Percentiles rank a stretch among this genome's conserved stretches.
Conservation (phyloP, 2,888 invertebrate genomes). For the Ophraella communa region DNA sequence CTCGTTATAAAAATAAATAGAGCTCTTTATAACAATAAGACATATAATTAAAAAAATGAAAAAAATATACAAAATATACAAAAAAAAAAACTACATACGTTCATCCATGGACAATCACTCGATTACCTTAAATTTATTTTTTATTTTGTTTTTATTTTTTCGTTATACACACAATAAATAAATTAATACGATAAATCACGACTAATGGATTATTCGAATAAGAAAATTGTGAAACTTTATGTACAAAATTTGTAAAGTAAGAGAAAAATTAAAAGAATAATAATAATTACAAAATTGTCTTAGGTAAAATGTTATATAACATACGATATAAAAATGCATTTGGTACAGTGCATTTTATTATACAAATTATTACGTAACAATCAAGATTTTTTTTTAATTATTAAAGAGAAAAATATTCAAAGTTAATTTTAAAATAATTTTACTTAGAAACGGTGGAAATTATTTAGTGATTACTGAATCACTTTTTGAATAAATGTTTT, state of each 20-base stretch:
- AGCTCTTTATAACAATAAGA: slow-evolving; percentile 10
- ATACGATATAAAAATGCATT: slow-evolving; percentile 49
- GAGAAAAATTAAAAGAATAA: no score
- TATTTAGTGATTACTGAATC: no score
- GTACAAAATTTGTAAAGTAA: no score
- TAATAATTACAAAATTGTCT: slow-evolving; percentile 48
- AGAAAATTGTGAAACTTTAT: slow-evolving; percentile 47
- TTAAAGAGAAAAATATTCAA: neutral
- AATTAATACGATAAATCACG: slow-evolving; percentile 36
- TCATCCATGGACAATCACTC: slow-evolving; percentile 28
- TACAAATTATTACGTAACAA: slow-evolving; percentile 26
- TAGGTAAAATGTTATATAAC: slow-evolving; percentile 49
- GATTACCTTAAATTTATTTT: no score
- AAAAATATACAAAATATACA: slow-evolving; percentile 33
- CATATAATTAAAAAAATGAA: slow-evolving; percentile 25
- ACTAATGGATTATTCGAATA: slow-evolving; percentile 37
- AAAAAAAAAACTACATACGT: slow-evolving; percentile 31
- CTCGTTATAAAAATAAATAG: slow-evolving; percentile 17
- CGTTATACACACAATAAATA: slow-evolving; percentile 34
- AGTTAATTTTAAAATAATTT: neutral
- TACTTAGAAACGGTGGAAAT: no score
- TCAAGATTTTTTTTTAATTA: slow-evolving; percentile 7
- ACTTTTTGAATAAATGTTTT: no score
- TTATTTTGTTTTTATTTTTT: slow-evolving; percentile 19
- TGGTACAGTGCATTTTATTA: slow-evolving; percentile 44